Percentiles rank a stretch among this genome's conserved stretches.
Evolutionary conservation across 1,140 invertebrate genomes (phyloP).

Genomic region (Teleogryllus occipitalis): DNA sequence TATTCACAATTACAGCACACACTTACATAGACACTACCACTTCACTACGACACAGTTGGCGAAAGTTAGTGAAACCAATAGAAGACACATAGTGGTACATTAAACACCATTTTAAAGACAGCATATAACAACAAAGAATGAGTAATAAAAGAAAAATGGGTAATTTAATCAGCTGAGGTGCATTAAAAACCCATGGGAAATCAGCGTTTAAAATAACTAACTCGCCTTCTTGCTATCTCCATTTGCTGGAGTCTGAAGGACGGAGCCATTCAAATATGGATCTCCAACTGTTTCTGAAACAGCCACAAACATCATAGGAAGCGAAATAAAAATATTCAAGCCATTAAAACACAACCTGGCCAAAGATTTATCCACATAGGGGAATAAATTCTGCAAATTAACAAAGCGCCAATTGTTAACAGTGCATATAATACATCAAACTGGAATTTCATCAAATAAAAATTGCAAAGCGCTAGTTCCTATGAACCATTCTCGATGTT

Average conservation of each 20-base stretch:
- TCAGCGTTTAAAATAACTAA: not conserved
- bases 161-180: not conserved
- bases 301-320: not conserved
- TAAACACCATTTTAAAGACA: not conserved
- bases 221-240: not conserved
- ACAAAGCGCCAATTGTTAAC: too few species aligned
- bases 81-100: not conserved
- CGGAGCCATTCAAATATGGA: not conserved
- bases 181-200: not conserved
- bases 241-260: not conserved
- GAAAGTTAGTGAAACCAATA: not conserved
- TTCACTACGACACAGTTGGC: not conserved
- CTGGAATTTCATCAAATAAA: too few species aligned
- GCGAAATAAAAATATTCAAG: not conserved
- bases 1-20: constrained; percentile 4
- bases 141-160: not conserved
- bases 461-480: too few species aligned
- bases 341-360: not conserved
- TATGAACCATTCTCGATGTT: too few species aligned
- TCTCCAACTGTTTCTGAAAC: not conserved
- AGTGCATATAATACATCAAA: too few species aligned
- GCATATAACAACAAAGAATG: not conserved
- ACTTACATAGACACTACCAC: not conserved
- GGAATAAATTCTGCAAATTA: too few species aligned
- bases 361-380: too few species aligned